Percentiles rank a stretch among this genome's conserved stretches.
phyloP scores from a whole-genome alignment of 2,888 invertebrate species.

The Hirtodrosophila alboralis region DNA sequence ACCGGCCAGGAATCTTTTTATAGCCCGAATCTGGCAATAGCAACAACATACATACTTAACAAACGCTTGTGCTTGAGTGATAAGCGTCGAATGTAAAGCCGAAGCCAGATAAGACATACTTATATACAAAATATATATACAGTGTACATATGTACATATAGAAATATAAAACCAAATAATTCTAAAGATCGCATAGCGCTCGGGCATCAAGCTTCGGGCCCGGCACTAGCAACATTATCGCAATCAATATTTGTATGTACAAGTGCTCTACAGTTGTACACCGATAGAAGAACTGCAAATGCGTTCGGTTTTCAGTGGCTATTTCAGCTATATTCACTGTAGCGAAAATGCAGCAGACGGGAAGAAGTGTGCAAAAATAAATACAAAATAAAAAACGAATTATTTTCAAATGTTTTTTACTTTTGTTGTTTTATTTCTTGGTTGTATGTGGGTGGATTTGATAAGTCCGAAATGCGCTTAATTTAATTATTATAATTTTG shows the following conservation, averaged over 20 bases:
- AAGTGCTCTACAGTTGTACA: slow-evolving; percentile 25
- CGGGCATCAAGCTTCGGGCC: slow-evolving; percentile 2
- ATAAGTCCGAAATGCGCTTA: slow-evolving; percentile 35
- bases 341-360: neutral
- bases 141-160: slow-evolving; percentile 3
- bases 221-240: slow-evolving; percentile 16
- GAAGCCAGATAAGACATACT: slow-evolving; percentile 44
- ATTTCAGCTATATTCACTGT: too few relatives aligned
- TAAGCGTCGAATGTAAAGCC: slow-evolving; percentile 43
- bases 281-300: too few relatives aligned
- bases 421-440: slow-evolving; percentile 3
- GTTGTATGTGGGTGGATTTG: slow-evolving; percentile 33
- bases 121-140: neutral
- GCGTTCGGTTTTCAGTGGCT: too few relatives aligned
- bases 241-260: slow-evolving; percentile 23
- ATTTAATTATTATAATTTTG: slow-evolving; percentile 11
- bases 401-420: neutral
- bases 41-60: slow-evolving; percentile 29
- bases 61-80: slow-evolving; percentile 31
- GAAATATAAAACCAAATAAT: slow-evolving; percentile 9
- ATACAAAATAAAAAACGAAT: neutral
- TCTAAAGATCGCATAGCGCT: slow-evolving; percentile 22
- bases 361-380: neutral
- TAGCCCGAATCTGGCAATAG: slow-evolving; percentile 44
- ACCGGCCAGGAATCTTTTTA: slow-evolving; percentile 51